Percentiles rank a stretch among this genome's conserved stretches.
Conservation (phyloP, 2,113 vertebrate genomes). For the Morone chrysops region DNA sequence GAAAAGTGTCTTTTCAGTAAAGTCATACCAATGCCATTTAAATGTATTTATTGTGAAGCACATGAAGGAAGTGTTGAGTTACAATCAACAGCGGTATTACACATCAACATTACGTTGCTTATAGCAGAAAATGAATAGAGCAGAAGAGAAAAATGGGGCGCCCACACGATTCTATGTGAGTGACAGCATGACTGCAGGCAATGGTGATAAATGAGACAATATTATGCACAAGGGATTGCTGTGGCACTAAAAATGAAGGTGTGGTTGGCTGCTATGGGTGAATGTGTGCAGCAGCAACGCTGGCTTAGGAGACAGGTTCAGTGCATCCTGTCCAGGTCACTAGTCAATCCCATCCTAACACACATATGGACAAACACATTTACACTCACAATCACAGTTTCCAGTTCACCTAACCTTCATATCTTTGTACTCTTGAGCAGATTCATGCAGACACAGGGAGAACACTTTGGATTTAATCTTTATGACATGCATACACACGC, state of each 20-base stretch:
- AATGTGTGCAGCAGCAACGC: not conserved
- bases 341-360: conserved; percentile 7
- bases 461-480: conserved; percentile 9
- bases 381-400: conserved; percentile 35
- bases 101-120: not conserved
- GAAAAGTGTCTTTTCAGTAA: not conserved
- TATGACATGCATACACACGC: not conserved
- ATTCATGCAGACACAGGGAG: conserved; percentile 2
- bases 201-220: conserved; percentile 1
- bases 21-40: not conserved
- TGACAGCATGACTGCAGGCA: conserved; percentile 24
- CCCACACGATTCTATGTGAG: not conserved
- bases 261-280: not conserved
- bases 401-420: conserved; percentile 10
- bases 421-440: conserved; percentile 20
- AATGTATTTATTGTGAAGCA: conserved; percentile 22
- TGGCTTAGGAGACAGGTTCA: conserved; percentile 1
- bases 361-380: conserved; percentile 28
- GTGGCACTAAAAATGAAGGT: not conserved
- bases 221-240: not conserved
- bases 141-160: not conserved
- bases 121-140: conserved; percentile 4
- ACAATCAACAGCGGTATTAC: not conserved
- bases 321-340: conserved; percentile 27
- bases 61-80: not conserved